Percentiles rank a stretch among this genome's conserved stretches.
These are phyloP conservation scores for Conus betulinus DNA, from an alignment of 1,140 invertebrate species.

Conservation along the genomic window DNA sequence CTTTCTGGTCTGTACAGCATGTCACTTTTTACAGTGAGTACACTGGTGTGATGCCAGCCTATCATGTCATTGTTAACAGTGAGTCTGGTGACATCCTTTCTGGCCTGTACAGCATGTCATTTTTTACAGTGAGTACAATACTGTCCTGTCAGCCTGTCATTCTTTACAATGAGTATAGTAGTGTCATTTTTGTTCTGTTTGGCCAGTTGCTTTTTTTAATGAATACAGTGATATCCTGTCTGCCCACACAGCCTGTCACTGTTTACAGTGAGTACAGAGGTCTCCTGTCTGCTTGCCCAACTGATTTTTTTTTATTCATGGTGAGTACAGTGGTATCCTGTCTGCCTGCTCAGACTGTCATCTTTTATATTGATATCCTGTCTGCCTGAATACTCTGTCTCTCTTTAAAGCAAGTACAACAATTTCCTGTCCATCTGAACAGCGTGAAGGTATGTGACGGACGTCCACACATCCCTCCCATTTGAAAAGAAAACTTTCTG, in stretches of 20 bases:
- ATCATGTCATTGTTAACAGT: too few relatives aligned
- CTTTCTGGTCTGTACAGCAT: conserved; percentile 88
- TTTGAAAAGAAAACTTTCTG: too few relatives aligned
- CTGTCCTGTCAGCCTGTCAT: too few relatives aligned
- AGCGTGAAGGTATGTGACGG: too few relatives aligned
- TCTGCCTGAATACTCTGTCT: conserved; percentile 89
- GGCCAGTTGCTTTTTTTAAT: conserved; percentile 97
- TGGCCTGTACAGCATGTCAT: conserved; percentile 93
- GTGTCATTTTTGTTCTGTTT: conserved; percentile 89
- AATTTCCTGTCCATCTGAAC: too few relatives aligned
- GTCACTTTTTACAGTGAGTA: conserved; percentile 96
- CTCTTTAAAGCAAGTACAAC: conserved; percentile 92
- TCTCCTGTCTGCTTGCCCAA: conserved; percentile 87
- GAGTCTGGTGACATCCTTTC: too few relatives aligned
- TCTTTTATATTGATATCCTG: conserved; percentile 72
- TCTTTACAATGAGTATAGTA: too few relatives aligned
- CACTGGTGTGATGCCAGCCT: background rate
- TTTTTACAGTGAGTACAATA: conserved; percentile 91
- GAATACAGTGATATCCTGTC: conserved; percentile 74
- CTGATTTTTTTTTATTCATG: too few relatives aligned
- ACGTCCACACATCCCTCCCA: too few relatives aligned
- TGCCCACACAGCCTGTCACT: too few relatives aligned
- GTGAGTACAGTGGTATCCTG: conserved; percentile 79
- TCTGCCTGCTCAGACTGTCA: too few relatives aligned
- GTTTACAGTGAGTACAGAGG: too few relatives aligned